Conservation (phyloP, 2,888 invertebrate genomes). For the Tineola bisselliella region DNA sequence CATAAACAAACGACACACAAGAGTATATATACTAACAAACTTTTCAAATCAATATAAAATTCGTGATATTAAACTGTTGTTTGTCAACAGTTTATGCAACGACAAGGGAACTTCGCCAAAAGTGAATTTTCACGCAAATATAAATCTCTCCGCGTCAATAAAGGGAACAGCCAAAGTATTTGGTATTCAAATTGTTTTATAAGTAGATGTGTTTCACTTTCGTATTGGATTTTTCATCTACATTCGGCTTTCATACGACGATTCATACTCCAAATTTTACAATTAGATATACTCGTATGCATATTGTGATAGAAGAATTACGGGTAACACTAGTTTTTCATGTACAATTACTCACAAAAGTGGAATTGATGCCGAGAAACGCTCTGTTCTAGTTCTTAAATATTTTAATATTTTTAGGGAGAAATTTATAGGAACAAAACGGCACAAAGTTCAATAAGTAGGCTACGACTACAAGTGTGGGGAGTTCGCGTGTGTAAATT, state of each 20-base stretch:
- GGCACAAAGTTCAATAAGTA: neutral
- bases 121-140: neutral
- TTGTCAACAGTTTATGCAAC: conserved; percentile 8
- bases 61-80: neutral
- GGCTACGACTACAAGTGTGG: conserved; percentile 1
- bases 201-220: neutral
- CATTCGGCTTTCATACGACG: neutral
- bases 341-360: too few relatives aligned
- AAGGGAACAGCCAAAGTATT: conserved; percentile 8
- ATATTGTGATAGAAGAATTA: too few relatives aligned
- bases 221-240: neutral
- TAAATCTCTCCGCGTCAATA: conserved; percentile 13
- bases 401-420: too few relatives aligned
- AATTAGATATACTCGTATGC: too few relatives aligned
- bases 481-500: conserved; percentile 11
- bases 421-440: too few relatives aligned
- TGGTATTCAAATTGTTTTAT: conserved; percentile 14
- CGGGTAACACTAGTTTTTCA: too few relatives aligned
- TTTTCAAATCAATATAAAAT: neutral
- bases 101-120: neutral
- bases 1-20: too few relatives aligned
- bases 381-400: too few relatives aligned
- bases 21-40: neutral
- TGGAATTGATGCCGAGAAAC: too few relatives aligned
- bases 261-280: too few relatives aligned